phyloP scores from a whole-genome alignment of 2,888 invertebrate genomes.

The Halictus quadricinctus region DNA sequence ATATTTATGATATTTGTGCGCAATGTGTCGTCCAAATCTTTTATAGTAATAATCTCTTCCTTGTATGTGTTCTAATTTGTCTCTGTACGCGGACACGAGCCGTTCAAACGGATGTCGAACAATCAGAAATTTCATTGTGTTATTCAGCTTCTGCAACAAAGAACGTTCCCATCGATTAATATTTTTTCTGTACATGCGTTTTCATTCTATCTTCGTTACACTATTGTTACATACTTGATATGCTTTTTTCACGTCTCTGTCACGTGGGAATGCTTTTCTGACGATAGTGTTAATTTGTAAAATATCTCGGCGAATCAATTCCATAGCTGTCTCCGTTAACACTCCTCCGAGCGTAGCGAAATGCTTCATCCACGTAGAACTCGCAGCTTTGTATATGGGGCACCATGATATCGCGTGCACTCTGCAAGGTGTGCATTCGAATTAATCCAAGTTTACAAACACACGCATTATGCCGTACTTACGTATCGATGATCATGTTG shows the following conservation, averaged over 20 bases:
- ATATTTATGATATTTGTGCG: constrained; percentile 70
- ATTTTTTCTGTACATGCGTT: not conserved
- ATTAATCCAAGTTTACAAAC: not conserved
- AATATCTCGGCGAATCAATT: constrained; percentile 64
- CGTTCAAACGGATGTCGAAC: constrained; percentile 84
- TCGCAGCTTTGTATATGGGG: constrained; percentile 79
- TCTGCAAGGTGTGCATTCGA: constrained; percentile 36
- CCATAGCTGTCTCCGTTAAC: constrained; percentile 64
- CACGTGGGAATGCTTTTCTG: constrained; percentile 72
- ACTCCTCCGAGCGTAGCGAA: constrained; percentile 74
- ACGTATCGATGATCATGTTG: constrained; percentile 76
- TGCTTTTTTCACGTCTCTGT: constrained; percentile 61
- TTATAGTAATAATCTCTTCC: constrained; percentile 78
- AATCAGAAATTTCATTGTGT: constrained; percentile 78
- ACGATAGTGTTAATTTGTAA: constrained; percentile 75
- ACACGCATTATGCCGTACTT: constrained; percentile 37
- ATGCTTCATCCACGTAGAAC: constrained; percentile 78
- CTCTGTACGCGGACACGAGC: constrained; percentile 83
- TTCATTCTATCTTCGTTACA: not conserved
- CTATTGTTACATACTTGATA: constrained; percentile 60
- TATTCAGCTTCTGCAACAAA: constrained; percentile 68
- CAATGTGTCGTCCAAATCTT: constrained; percentile 77
- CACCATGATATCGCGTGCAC: constrained; percentile 78
- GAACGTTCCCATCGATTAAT: not conserved
- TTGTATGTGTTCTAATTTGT: constrained; percentile 82